Evolutionary conservation across 2,888 invertebrate species (phyloP).

Genomic region (Yponomeuta plumbellus): DNA sequence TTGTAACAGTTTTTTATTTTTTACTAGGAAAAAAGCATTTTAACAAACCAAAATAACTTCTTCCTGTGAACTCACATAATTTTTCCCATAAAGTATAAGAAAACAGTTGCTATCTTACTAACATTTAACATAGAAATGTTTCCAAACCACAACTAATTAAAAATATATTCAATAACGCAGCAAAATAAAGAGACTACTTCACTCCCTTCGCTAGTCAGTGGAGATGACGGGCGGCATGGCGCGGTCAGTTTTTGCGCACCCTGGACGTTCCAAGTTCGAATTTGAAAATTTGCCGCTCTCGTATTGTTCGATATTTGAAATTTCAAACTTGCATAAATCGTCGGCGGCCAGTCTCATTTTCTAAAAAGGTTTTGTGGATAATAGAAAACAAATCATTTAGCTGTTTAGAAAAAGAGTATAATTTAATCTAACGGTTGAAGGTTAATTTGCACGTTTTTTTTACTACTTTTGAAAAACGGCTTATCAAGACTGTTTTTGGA

Average conservation of each 20-base stretch:
- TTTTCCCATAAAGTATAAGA: no score
- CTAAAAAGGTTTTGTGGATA: background rate
- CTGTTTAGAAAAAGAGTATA: no score
- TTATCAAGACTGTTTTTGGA: background rate
- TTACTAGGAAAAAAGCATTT: no score
- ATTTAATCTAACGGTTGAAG: background rate
- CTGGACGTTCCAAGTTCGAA: constrained; percentile 76
- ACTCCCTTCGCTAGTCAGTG: constrained; percentile 32
- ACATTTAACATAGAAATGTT: no score
- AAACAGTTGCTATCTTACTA: no score
- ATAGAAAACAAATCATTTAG: background rate
- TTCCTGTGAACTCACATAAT: no score
- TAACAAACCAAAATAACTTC: no score
- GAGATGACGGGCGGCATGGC: constrained; percentile 70
- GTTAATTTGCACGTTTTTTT: background rate
- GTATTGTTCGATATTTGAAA: constrained; percentile 59
- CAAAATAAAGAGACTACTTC: constrained; percentile 33
- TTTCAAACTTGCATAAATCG: constrained; percentile 63
- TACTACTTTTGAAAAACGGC: background rate
- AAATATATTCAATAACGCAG: constrained; percentile 19
- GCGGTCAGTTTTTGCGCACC: constrained; percentile 71
- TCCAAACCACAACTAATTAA: background rate
- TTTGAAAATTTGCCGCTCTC: constrained; percentile 71
- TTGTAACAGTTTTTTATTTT: no score
- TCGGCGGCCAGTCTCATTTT: constrained; percentile 25